Base-by-base conservation (phyloP, 1,140 invertebrate genomes). In the Lanistes nyassanus region DNA sequence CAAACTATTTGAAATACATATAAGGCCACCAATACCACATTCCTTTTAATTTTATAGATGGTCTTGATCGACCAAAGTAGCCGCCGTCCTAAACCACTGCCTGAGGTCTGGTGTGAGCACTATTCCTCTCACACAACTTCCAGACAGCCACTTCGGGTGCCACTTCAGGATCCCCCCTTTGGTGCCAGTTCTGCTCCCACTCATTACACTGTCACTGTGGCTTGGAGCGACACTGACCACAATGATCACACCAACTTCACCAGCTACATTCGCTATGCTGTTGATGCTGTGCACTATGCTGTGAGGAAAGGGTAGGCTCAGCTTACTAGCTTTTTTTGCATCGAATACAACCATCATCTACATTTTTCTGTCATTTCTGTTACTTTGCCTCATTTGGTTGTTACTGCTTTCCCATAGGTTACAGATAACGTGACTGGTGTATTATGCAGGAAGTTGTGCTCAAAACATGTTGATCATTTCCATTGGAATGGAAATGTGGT, bases 161-260 rank as follows among this genome's bases (percentile, higher is more conserved):
- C 21, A 13, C 39, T 47, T 34, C 62, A 65, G 58, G 19, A 55
- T 2, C 47, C 26, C 4, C 73, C 73, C 3, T 11, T n/a, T 60
- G 58, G n/a, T 13, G n/a, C 13, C 58, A 26, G 11, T 60, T 13
- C 58, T 29, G n/a, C 13, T 29, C n/a, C 16, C 9, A 39, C 11
- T n/a, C 42, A 7, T 26, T 56, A 16, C 13, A 9, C 42, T 36
- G 55, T 72, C 9, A 72, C 56, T 26, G 67, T 79, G 7, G 53
- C 21, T 11, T 79, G 77, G 77, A 72, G 68, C 13, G 77, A 79
- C 55, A 79, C 77, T 21, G 77, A 79, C 51, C 53, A 69, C 64
- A 76, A 76, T 56, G 67, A 73, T 3, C 77, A 79, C 58, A 79
- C 77, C 36, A 79, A 75, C 53, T 75, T 68, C 37, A 62, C 74